Base-by-base conservation (phyloP, 2,888 invertebrate species). In the Caenorhabditis sulstoni region DNA sequence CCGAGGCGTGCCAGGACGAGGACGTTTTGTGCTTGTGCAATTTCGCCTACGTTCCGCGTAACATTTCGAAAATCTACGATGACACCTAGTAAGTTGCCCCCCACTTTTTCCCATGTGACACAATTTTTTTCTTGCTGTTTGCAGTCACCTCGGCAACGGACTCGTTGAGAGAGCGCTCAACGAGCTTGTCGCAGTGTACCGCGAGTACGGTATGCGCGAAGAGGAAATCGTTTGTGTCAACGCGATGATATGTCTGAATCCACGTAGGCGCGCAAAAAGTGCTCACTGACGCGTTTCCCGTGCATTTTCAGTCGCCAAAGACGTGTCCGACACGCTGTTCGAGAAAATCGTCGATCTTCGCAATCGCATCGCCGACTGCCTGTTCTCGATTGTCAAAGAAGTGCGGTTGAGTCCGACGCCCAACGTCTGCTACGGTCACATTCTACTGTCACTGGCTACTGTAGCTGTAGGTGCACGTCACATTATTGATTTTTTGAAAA, bases 11-110 rank as follows among this genome's bases (percentile, higher is more conserved):
- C 11, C 59, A 81, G 20, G 85, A 88, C 45, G 59, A 79, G 5
- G 79, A 89, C 57, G 81, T 89, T 20, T 71, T 89, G 3, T 89
- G 89, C 66, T 67, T 89, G 0, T 88, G 89, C 77, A 89, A 89
- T 62, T 88, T 88, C 71, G 84, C 87, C 8, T 89, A 82, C 62
- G 87, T 89, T 5, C 88, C 89, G 14, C 65, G 88, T n/a, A 83
- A 89, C 62, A 87, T 89, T 47, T 84, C 85, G 9, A 86, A 84
- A 41, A 83, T 84, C n/a, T 89, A 86, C 64, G 74, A 73, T 44
- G 89, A 89, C 57, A 76, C 88, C 0, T 89, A 88, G 88, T 88
- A 16, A 81, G 87, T 81, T 47, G 3, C 14, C 29, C 22, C 20
- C 62, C 22, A 22, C 12, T 1, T 18, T 23, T 7, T 50, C 50